phyloP scores from a whole-genome alignment of 2,888 invertebrate species.

The Heteropelma amictum region DNA sequence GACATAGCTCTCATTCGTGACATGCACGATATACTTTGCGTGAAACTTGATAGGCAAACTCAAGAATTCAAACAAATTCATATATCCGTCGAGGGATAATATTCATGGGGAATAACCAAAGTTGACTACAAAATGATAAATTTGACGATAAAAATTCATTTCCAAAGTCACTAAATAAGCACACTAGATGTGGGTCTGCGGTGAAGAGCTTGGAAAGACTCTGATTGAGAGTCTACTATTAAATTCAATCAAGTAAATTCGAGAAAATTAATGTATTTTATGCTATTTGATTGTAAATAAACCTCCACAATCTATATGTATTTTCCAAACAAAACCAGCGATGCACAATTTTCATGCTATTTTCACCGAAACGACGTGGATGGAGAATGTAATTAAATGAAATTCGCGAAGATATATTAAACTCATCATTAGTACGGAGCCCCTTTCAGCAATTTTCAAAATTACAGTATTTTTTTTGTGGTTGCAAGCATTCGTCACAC shows the following conservation, averaged over 20 bases:
- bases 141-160: conserved; percentile 22
- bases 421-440: no score
- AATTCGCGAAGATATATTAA: no score
- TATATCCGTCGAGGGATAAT: neutral
- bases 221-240: no score
- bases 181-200: neutral
- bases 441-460: no score
- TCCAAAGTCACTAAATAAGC: conserved; percentile 6
- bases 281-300: no score
- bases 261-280: neutral
- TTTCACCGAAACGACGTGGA: no score
- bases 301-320: no score
- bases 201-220: neutral
- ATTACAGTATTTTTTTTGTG: no score
- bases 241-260: neutral
- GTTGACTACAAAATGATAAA: conserved; percentile 16
- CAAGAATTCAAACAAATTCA: neutral
- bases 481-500: no score
- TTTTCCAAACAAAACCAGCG: no score
- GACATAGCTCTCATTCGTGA: conserved; percentile 22
- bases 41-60: neutral
- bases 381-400: no score
- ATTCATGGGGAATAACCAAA: conserved; percentile 9
- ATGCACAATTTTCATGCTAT: no score
- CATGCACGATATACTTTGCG: neutral